Evolutionary conservation across 2,797 vertebrate species (phyloP).

Genomic region (Acanthurus lineatus): DNA sequence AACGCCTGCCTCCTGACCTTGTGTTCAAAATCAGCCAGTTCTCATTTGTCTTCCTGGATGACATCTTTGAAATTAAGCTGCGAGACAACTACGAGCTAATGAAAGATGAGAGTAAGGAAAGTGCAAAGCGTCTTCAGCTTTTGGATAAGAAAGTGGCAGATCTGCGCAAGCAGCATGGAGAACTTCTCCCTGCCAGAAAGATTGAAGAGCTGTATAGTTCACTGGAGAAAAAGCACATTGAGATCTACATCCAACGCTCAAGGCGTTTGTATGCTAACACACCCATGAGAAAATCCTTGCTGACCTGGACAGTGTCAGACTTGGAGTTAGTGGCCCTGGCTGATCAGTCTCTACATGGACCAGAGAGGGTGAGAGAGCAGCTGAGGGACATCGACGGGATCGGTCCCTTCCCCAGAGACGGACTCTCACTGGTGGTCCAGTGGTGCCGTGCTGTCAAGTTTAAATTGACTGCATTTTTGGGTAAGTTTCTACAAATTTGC

Average conservation of each 20-base stretch:
- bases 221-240: conserved; percentile 97
- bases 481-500: conserved; percentile 79
- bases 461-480: conserved; percentile 90
- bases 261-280: conserved; percentile 96
- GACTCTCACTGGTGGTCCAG: conserved; percentile 92
- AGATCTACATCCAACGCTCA: conserved; percentile 99
- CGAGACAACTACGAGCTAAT: conserved; percentile 98
- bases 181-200: conserved; percentile 96
- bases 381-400: conserved; percentile 91
- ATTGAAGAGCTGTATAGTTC: conserved; percentile 98
- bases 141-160: conserved; percentile 96
- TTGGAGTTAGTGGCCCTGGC: conserved; percentile 92
- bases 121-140: conserved; percentile 93
- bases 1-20: conserved; percentile 90
- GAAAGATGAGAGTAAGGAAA: conserved; percentile 99
- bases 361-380: conserved; percentile 90
- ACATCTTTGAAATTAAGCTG: conserved; percentile 96
- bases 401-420: conserved; percentile 93
- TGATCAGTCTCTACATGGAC: conserved; percentile 91
- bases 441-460: conserved; percentile 96
- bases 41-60: conserved; percentile 96
- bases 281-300: conserved; percentile 95
- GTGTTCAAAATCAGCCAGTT: conserved; percentile 92
- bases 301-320: conserved; percentile 94
- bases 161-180: conserved; percentile 95